Evolutionary conservation across 2,113 vertebrate genomes (phyloP), one percentile per base, ranked within the genome.

Genomic region (Crypturellus undulatus): DNA sequence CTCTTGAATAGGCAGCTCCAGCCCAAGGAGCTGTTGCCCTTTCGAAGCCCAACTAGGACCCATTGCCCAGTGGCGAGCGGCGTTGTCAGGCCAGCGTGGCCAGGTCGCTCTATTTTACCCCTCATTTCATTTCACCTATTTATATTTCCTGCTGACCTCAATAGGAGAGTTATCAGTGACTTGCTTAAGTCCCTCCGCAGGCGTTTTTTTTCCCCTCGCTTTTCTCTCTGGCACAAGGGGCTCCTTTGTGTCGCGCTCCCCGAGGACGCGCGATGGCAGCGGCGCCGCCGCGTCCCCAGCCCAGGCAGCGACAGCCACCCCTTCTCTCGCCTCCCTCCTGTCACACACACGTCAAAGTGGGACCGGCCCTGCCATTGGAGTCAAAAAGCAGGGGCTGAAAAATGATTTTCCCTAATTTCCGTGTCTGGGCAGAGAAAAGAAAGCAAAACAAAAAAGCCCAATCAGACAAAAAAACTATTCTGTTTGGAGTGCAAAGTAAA

Each of bases 241-340:
- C 40, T 15, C 77, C 90, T 34, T 94, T 94, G 91, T 95, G 42
- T 51, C 17, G 77, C 2, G 16, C 92, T 64, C 32, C 0, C 68
- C 52, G 5, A 87, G 28, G 85, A n/a, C 36, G 4, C 22, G 24
- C 84, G 91, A 84, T 93, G 92, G 54, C 49, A 17, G 85, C 45
- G 12, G 52, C 47, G 82, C 59, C 80, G 20, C 9, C 60, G 70
- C 5, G 21, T 22, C 38, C 65, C 13, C 43, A 47, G 65, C 43
- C 6, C 24, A 43, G 42, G 71, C 90, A 30, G 84, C 60, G 11
- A 40, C 69, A 32, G 62, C 6, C 0, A 59, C 2, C n/a, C 91
- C 91, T 54, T 91, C 85, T 87, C 90, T 89, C 72, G 85, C 90
- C 93, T 93, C 90, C 90, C 82, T 88, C 79, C 47, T 43, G 42